Base-by-base conservation (phyloP, 1,140 invertebrate genomes). In the Hyposmocoma kahamanoa region DNA sequence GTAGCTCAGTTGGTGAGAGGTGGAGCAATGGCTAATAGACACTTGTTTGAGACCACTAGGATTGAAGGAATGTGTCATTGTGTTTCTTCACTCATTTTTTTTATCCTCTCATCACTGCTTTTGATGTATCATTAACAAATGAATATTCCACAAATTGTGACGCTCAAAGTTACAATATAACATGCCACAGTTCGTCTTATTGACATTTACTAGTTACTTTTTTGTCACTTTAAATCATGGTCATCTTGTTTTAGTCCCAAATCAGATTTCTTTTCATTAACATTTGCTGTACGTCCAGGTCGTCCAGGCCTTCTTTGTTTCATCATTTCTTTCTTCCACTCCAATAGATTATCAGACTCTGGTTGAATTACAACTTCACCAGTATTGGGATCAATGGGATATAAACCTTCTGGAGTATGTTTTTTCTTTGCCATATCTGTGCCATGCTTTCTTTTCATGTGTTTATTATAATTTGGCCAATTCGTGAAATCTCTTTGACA, bases 401-500 rank as follows among this genome's bases (percentile, higher is more conserved):
- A 77, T 10, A 73, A 59, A n/a, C 71, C 74, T 38, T 75, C 64
- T 5, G 74, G 65, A 5, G 77, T 77, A 9, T 61, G 56, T 57
- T 79, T 82, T 41, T 72, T 82, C 22, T 83, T 83, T 0, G 79
- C 60, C 30, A 63, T 80, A 24, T 80, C 67, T 8, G 62, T 89
- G 28, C 89, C 89, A 52, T 92, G 92, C 28, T 90, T 72, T 18
- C 91, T 72, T 75, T 92, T 92, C 91, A 92, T 92, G 56, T 93
- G 92, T 62, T 92, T 92, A 62, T 93, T 92, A 52, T 92, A 92
- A 78, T 93, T 93, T 3, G 91, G 90, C 90, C 91, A 92, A 68
- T 93, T 93, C 1, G 91, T 92, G 54, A 93, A 93, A 62, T 92
- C 90, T 71, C 92, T 89, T 50, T 91, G 89, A 54, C 90, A 91